Evolutionary conservation across 2,113 vertebrate species (phyloP).

Genomic region (Phainopepla nitens): DNA sequence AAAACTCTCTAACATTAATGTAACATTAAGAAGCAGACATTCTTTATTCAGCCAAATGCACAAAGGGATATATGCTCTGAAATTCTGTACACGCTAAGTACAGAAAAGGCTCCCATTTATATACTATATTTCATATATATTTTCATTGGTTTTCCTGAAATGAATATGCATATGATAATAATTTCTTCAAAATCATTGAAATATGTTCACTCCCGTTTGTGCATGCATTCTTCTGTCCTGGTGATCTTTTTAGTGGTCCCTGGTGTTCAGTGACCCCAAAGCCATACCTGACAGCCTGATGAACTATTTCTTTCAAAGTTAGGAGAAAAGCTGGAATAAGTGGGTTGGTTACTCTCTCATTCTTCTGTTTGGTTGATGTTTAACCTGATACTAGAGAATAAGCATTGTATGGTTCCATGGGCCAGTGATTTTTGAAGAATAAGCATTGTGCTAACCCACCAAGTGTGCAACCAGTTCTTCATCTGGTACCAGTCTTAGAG

Average conservation of each 20-base stretch:
- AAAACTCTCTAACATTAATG: neutral
- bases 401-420: neutral
- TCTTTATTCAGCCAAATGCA: neutral
- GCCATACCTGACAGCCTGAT: neutral
- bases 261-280: neutral
- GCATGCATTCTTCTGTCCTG: neutral
- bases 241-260: neutral
- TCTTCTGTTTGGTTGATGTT: neutral
- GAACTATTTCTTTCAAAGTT: neutral
- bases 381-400: neutral
- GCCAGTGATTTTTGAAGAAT: neutral
- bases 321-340: neutral
- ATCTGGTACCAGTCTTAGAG: neutral
- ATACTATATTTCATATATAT: neutral
- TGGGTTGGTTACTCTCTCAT: neutral
- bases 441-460: neutral
- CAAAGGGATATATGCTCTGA: neutral
- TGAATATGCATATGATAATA: neutral
- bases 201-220: neutral
- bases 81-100: neutral
- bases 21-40: neutral
- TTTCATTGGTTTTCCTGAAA: neutral
- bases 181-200: neutral
- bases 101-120: neutral
- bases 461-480: neutral